Conservation (phyloP, 1,140 invertebrate species). For the Panulirus ornatus region DNA sequence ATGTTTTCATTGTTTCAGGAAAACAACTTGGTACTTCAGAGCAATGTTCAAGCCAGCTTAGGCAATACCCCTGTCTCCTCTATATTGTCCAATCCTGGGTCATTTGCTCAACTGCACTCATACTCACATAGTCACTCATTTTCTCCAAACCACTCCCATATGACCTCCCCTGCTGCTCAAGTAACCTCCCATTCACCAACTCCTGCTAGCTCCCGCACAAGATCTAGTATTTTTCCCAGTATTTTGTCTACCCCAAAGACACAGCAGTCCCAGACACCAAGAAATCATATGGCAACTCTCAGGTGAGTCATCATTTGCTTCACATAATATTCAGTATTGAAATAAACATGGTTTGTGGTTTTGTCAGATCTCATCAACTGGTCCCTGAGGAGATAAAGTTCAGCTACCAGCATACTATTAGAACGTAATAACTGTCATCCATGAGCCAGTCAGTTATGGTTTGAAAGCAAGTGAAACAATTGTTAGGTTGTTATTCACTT, state of each 20-base stretch:
- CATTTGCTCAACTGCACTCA: constrained; percentile 28
- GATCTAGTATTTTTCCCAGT: constrained; percentile 26
- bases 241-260: constrained; percentile 37
- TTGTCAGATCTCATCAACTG: too few relatives aligned
- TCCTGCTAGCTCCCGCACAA: constrained; percentile 18
- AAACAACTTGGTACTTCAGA: constrained; percentile 59
- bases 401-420: too few relatives aligned
- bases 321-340: too few relatives aligned
- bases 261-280: constrained; percentile 37
- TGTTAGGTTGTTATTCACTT: too few relatives aligned
- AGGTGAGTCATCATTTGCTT: constrained; percentile 41
- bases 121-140: constrained; percentile 49
- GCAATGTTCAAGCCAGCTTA: constrained; percentile 26
- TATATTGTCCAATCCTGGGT: constrained; percentile 40
- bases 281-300: constrained; percentile 57
- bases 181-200: constrained; percentile 21
- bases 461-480: too few relatives aligned
- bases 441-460: too few relatives aligned
- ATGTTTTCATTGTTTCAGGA: constrained; percentile 47
- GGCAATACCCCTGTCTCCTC: constrained; percentile 35
- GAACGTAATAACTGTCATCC: too few relatives aligned
- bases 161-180: constrained; percentile 17
- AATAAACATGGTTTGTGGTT: too few relatives aligned
- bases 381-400: too few relatives aligned
- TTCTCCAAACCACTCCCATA: constrained; percentile 39